phyloP scores from a whole-genome alignment of 2,797 vertebrate species.

The Ctenochaetus hawaiiensis region DNA sequence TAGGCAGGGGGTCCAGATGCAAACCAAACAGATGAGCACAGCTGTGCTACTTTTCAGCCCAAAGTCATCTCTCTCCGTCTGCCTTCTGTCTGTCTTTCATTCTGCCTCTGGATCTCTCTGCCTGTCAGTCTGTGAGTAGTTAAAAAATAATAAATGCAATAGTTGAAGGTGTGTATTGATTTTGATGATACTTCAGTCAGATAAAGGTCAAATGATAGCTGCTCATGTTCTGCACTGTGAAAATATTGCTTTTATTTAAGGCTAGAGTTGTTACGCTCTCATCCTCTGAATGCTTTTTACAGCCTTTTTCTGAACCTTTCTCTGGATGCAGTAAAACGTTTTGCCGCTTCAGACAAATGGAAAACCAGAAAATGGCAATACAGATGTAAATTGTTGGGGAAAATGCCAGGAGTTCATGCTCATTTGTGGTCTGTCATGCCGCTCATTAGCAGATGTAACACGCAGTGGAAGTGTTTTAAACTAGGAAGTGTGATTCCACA shows the following conservation, averaged over 20 bases:
- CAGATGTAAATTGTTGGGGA: background rate
- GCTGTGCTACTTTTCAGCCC: constrained; percentile 32
- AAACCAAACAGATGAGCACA: constrained; percentile 21
- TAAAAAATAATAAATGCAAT: constrained; percentile 66
- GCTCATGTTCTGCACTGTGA: constrained; percentile 56
- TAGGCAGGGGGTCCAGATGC: constrained; percentile 7
- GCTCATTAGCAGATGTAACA: constrained; percentile 56
- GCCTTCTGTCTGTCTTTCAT: constrained; percentile 28
- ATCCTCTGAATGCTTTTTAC: constrained; percentile 20
- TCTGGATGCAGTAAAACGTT: constrained; percentile 4
- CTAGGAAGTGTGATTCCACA: constrained; percentile 47
- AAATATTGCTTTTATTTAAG: constrained; percentile 60
- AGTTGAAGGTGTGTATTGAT: constrained; percentile 66
- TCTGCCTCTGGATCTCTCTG: constrained; percentile 13
- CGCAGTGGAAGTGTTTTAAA: constrained; percentile 54
- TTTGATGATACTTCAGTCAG: constrained; percentile 56
- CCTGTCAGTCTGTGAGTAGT: constrained; percentile 55
- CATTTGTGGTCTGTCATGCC: background rate
- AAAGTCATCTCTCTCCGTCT: constrained; percentile 48
- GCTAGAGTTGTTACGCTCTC: constrained; percentile 34
- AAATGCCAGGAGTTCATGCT: constrained; percentile 13
- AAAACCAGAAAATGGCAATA: background rate
- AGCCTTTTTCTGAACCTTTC: constrained; percentile 18
- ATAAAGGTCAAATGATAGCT: constrained; percentile 50
- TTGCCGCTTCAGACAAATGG: background rate